Base-by-base conservation (phyloP, 2,113 vertebrate genomes). In the Hippocampus guttulatus region DNA sequence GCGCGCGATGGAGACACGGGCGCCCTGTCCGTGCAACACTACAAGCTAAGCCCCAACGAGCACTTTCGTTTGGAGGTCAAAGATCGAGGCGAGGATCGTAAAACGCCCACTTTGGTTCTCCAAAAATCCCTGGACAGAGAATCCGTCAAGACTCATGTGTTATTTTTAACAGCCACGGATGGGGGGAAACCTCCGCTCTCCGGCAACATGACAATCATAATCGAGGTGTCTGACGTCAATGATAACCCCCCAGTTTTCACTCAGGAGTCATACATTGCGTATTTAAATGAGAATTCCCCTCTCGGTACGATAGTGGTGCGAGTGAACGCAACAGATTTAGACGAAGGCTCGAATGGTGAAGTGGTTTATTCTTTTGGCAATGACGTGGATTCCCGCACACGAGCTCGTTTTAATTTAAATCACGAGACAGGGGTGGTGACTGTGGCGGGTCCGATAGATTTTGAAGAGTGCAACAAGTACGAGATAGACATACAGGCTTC, bases 1-100 rank as follows among this genome's bases (percentile, higher is more conserved):
- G 83, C 93, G 0, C 80, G 79, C 0, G 94, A 95, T 70, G 55
- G 69, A 41, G 94, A 95, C 76, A 73, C 87, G 45, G 91, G 91
- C 2, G 71, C 72, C 2, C 92, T 93, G 23, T 83, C 91, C 0
- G 55, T 91, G 3, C 88, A 92, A 9, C 90, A 83, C 12, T 95
- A 95, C 67, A 91, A 89, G 82, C 88, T 91, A 0, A 87, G 78
- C 4, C 30, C n/a, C 0, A 91, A 90, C 45, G 85, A 90, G 0
- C 38, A 88, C 78, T 91, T 91, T 70, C 81, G 84, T 33, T 63
- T 91, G 18, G 86, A 89, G 11, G 71, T 88, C 52, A 86, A 88
- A 61, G 88, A 88, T 14, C 58, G 83, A 0, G 87, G 81, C 0
- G 76, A 75, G 51, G 87, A 89, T 14, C 76, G 84, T 0, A 92